Evolutionary conservation across 1,140 invertebrate species (phyloP), one percentile per base, ranked within the genome.

Genomic region (Ceratosolen fusciceps): DNA sequence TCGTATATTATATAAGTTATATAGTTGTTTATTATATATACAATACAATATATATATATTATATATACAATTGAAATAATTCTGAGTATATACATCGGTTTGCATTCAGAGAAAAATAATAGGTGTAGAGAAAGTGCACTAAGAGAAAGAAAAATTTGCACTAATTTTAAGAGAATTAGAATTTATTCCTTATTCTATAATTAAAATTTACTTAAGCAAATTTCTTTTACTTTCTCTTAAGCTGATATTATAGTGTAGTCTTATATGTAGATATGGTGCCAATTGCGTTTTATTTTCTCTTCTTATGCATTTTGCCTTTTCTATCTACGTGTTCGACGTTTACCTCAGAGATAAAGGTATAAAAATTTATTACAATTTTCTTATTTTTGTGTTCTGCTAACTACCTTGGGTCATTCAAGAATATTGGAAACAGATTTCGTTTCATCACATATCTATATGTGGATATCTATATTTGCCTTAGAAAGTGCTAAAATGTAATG

Each of bases 121-220:
- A n/a, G 29, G 47, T 1, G 49, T 8, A 74, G 39, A 24, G 0
- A 21, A 29, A 73, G 34, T 26, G n/a, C 43, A 8, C 31, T 1
- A 43, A 29, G 49, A 49, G 39, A 62, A 65, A 26, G 26, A 67
- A 70, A 73, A 86, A 85, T 86, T 86, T 85, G 85, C 85, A 86
- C 85, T 85, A 86, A 86, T 86, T 86, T 85, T 84, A 81, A 70
- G 68, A 83, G 80, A 86, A 85, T 85, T 86, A 85, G 83, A 81
- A 86, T 83, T 86, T 85, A 85, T 81, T 82, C 80, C 76, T 83
- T 81, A 74, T 68, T 78, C 76, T 60, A 84, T 83, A 86, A 85
- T 86, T 86, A 86, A 86, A 85, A 86, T 86, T 86, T 85, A 84
- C 85, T 85, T 86, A 86, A 86, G 85, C 83, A 85, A 86, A 86